Evolutionary conservation across 2,888 invertebrate genomes (phyloP), one percentile per base, ranked within the genome.

Genomic region (Odontocolon sp.): DNA sequence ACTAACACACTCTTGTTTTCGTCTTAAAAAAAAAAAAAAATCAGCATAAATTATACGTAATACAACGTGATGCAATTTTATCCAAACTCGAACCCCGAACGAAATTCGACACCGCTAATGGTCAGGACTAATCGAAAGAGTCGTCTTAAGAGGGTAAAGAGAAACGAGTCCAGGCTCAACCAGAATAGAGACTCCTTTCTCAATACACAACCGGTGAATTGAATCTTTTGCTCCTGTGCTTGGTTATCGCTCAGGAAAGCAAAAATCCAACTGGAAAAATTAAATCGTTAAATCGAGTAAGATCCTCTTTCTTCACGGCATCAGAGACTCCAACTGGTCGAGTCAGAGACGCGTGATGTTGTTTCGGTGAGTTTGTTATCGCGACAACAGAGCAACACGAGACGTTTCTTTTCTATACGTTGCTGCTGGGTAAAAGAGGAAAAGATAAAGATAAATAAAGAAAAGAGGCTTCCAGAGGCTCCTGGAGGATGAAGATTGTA

Each of bases 61-160:
- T 28, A 16, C 61, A 14, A 54, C 31, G 36, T n/a, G 42, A 59
- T 54, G 42, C 52, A 57, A 50, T 69, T 42, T 47, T 57, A 57
- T 69, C 56, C 26, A 14, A 33, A 3, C 64, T 66, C 38, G 31
- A 42, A 47, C 36, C 21, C 16, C 26, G 31, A 71, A 59, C 31
- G 66, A 66, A 67, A 76, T 76, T 76, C 66, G 76, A 76, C 54
- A 33, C 66, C 66, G 52, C 45, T 70, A 66, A 75, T 70, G 70
- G 57, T 67, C 45, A 54, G 40, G 36, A 66, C 69, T 61, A 76
- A 70, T 76, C 66, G 45, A 42, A 45, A 70, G 59, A 26, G 59
- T 36, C 50, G 28, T 40, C 52, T 52, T 40, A 18, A 28, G 47
- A 38, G 47, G 14, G 38, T 23, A n/a, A 45, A 26, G 33, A 59